These are phyloP conservation scores for Notothenia rossii DNA, from an alignment of 2,113 vertebrate species.

Conservation along the genomic window DNA sequence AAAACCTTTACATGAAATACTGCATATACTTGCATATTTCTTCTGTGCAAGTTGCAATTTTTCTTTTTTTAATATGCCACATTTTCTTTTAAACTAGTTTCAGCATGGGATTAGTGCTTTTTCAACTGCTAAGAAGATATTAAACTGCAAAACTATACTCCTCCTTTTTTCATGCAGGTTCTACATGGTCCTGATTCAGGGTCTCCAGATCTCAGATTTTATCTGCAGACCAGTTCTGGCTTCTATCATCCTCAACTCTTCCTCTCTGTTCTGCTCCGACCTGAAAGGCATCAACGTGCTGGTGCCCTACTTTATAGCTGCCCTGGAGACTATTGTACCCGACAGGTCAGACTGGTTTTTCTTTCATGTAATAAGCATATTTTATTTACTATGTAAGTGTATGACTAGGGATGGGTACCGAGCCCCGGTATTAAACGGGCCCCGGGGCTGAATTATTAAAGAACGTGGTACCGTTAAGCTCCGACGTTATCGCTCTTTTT, in stretches of 20 bases:
- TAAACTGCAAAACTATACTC: background rate
- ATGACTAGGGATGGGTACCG: background rate
- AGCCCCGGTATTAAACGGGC: no score
- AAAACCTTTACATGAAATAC: no score
- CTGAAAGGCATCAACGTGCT: slow-evolving; percentile 96
- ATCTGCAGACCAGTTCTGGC: slow-evolving; percentile 94
- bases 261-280: slow-evolving; percentile 96
- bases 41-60: no score
- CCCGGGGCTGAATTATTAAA: no score
- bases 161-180: slow-evolving; percentile 85
- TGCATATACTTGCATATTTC: no score
- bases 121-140: no score
- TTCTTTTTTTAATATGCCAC: background rate
- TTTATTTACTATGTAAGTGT: background rate
- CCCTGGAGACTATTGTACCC: slow-evolving; percentile 95
- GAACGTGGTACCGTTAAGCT: no score
- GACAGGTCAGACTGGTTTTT: slow-evolving; percentile 87
- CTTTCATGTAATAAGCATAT: background rate
- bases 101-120: no score
- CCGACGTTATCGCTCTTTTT: no score
- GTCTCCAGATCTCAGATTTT: slow-evolving; percentile 96
- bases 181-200: slow-evolving; percentile 99
- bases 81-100: no score
- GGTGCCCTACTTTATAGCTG: slow-evolving; percentile 97
- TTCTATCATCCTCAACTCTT: slow-evolving; percentile 96